Percentiles rank a stretch among this genome's conserved stretches.
Evolutionary conservation across 1,140 invertebrate species (phyloP).

Genomic region (Aplysia californica): DNA sequence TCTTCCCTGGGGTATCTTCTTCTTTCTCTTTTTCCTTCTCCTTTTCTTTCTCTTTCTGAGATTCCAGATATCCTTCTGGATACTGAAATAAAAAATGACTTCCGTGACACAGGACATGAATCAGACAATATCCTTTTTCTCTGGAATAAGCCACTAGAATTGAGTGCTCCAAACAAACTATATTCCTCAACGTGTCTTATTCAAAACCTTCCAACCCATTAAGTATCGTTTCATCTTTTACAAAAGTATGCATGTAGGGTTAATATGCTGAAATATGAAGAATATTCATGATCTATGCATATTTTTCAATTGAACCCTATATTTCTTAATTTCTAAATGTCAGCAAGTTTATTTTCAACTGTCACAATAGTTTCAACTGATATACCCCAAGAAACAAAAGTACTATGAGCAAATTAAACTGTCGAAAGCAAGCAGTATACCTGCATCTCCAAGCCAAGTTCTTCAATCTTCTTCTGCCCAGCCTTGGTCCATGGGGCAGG

Average conservation of each 20-base stretch:
- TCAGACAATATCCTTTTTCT: background rate
- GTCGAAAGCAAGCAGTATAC: constrained; percentile 33
- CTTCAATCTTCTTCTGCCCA: constrained; percentile 72
- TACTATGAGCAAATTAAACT: background rate
- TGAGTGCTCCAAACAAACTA: background rate
- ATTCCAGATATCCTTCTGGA: constrained; percentile 82
- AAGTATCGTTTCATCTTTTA: background rate
- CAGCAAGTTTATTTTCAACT: background rate
- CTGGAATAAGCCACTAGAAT: too few relatives aligned
- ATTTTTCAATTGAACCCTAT: background rate
- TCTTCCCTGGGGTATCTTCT: constrained; percentile 32
- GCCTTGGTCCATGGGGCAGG: constrained; percentile 86
- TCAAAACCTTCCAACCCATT: background rate
- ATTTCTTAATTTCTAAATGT: background rate
- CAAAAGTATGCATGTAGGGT: background rate
- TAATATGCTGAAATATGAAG: background rate
- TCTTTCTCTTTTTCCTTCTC: constrained; percentile 43
- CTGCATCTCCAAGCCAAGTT: constrained; percentile 66
- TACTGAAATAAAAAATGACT: constrained; percentile 69
- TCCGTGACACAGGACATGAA: background rate
- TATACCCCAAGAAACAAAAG: background rate
- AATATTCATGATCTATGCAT: background rate
- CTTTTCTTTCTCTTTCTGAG: constrained; percentile 69
- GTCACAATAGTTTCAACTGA: too few relatives aligned
- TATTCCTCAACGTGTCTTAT: background rate